Conservation (phyloP, 1,140 invertebrate genomes). For the Microvelia longipes region DNA sequence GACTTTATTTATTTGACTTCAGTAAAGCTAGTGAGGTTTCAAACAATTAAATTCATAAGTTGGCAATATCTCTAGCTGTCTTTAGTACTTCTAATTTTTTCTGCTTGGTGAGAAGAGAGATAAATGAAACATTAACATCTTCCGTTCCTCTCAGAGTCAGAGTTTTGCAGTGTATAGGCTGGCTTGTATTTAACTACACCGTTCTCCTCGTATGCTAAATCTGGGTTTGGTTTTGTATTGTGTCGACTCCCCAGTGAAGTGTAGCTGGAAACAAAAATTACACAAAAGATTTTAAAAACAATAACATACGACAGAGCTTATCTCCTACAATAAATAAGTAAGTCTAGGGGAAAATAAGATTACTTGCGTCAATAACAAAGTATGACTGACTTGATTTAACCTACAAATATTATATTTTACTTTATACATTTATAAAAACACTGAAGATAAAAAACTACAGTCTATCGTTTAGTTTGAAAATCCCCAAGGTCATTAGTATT, state of each 20-base stretch:
- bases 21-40: too few relatives aligned
- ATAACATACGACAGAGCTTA: neutral
- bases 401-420: too few relatives aligned
- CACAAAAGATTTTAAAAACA: neutral
- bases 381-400: neutral
- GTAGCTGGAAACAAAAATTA: conserved; percentile 39
- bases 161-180: conserved; percentile 60
- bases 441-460: too few relatives aligned
- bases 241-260: conserved; percentile 66
- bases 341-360: neutral
- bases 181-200: conserved; percentile 46
- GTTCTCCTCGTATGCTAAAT: conserved; percentile 38
- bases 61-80: too few relatives aligned
- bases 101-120: too few relatives aligned
- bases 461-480: too few relatives aligned
- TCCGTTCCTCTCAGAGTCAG: conserved; percentile 54
- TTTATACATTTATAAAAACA: too few relatives aligned
- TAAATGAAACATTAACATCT: conserved; percentile 29
- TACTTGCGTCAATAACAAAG: neutral
- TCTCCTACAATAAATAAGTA: neutral
- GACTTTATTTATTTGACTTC: too few relatives aligned
- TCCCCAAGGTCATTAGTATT: too few relatives aligned
- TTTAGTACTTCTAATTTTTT: too few relatives aligned
- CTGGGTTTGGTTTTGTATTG: conserved; percentile 66
- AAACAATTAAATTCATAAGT: too few relatives aligned